Base-by-base conservation (phyloP, 2,888 invertebrate genomes). In the Mimumesa dahlbomi region DNA sequence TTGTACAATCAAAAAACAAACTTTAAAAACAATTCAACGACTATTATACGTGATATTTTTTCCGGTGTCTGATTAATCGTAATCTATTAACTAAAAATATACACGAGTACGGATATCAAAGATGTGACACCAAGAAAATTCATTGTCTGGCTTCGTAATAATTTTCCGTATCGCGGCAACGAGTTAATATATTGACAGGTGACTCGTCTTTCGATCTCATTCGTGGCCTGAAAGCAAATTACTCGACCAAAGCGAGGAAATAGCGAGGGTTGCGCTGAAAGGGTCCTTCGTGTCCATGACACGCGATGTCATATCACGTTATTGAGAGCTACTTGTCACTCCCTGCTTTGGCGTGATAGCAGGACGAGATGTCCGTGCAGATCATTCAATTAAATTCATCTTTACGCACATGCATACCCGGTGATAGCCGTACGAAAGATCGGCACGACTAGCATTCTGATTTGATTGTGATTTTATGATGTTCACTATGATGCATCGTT, bases 281-380 rank as follows among this genome's bases (percentile, higher is more conserved):
- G 80, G 82, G 85, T 83, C 82, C 85, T 84, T 81, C 81, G 82
- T 84, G 85, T 85, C 84, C 82, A 82, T 78, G 81, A 78, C 85
- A 85, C 79, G 83, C 81, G 76, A 84, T 77, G 85, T 82, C 84
- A 83, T 80, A 76, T 83, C 82, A 81, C 77, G 82, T 83, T 81
- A 84, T 85, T 78, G 82, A 85, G 85, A 84, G 84, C 84, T 83
- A 83, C 85, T 85, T 82, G 82, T 85, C 85, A 83, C 82, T 82
- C 82, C 77, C 79, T 72, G 80, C 77, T 83, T 77, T 73, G 73
- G 75, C 76, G 74, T 78, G 73, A 82, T 61, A 63, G 42, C 62
- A 48, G 68, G 62, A 77, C 64, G 67, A 63, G 64, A 82, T 50
- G 69, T 75, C 78, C 73, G 56, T 57, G 66, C 69, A 72, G 75